A percentile compares a stretch with the other conserved stretches of the same genome.
These are phyloP conservation scores for Pipa parva DNA, from an alignment of 2,113 vertebrate species.

Conservation along the genomic window DNA sequence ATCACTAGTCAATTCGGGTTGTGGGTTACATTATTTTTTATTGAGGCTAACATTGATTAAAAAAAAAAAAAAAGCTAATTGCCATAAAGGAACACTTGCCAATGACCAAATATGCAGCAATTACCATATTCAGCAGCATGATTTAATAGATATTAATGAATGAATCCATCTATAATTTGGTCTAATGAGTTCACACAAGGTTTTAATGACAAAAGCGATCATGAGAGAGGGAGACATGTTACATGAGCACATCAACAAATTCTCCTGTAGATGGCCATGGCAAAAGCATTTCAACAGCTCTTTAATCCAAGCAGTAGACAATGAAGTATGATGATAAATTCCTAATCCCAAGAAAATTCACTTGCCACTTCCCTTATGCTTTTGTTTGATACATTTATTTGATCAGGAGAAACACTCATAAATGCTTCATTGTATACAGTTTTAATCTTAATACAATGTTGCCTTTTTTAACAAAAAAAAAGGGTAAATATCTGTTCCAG, in stretches of 20 bases:
- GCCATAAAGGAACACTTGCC: slow-evolving; percentile 74
- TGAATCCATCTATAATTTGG: slow-evolving; percentile 83
- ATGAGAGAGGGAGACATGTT: slow-evolving; percentile 55
- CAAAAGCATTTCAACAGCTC: slow-evolving; percentile 42
- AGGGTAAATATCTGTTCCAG: no score
- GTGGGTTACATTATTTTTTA: slow-evolving; percentile 82
- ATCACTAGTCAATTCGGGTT: slow-evolving; percentile 80
- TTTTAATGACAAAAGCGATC: slow-evolving; percentile 73
- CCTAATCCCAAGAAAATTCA: slow-evolving; percentile 27
- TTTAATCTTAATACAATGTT: no score
- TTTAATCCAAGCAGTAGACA: no score
- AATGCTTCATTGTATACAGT: no score
- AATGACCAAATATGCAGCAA: slow-evolving; percentile 80
- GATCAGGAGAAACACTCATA: no score
- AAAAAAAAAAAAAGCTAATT: slow-evolving; percentile 76
- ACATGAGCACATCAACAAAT: slow-evolving; percentile 45
- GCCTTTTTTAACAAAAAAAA: no score
- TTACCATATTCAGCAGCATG: slow-evolving; percentile 75
- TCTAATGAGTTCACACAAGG: slow-evolving; percentile 85
- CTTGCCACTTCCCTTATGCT: background rate
- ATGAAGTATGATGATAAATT: slow-evolving; percentile 37
- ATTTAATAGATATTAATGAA: slow-evolving; percentile 86
- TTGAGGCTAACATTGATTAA: slow-evolving; percentile 82
- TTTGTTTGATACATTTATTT: background rate
- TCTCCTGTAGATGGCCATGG: slow-evolving; percentile 45